Evolutionary conservation across 2,888 invertebrate species (phyloP).

Genomic region (Piscicola geometra): DNA sequence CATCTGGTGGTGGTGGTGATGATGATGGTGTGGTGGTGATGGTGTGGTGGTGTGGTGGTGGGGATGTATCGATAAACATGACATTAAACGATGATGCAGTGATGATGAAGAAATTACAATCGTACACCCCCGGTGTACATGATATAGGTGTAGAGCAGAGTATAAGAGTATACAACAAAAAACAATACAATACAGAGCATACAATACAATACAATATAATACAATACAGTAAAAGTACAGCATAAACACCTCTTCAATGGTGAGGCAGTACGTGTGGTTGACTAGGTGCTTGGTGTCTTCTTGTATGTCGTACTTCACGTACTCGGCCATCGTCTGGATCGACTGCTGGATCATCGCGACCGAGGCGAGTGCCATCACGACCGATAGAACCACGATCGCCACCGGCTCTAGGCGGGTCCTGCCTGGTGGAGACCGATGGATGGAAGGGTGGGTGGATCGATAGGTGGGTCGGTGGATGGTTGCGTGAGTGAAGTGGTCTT

Average conservation of each 20-base stretch:
- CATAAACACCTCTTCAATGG: conserved; percentile 27
- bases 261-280: conserved; percentile 32
- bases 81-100: neutral
- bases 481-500: too few species aligned
- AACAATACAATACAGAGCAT: too few species aligned
- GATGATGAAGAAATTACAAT: neutral
- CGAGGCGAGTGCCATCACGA: conserved; percentile 55
- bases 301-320: conserved; percentile 39
- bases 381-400: conserved; percentile 52
- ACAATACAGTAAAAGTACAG: too few species aligned
- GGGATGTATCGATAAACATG: neutral
- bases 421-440: conserved; percentile 36
- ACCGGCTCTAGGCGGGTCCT: conserved; percentile 54
- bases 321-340: conserved; percentile 49
- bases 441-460: too few species aligned
- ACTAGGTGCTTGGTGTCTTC: conserved; percentile 18
- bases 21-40: neutral
- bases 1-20: conserved; percentile 9
- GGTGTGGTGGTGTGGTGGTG: neutral
- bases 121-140: too few species aligned
- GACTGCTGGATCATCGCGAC: conserved; percentile 54
- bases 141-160: too few species aligned
- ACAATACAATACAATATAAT: too few species aligned
- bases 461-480: too few species aligned
- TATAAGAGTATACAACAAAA: too few species aligned